These are phyloP conservation scores for Pocillopora meandrina DNA, from an alignment of 92 coral and sea anemone species.

Conservation along the genomic window DNA sequence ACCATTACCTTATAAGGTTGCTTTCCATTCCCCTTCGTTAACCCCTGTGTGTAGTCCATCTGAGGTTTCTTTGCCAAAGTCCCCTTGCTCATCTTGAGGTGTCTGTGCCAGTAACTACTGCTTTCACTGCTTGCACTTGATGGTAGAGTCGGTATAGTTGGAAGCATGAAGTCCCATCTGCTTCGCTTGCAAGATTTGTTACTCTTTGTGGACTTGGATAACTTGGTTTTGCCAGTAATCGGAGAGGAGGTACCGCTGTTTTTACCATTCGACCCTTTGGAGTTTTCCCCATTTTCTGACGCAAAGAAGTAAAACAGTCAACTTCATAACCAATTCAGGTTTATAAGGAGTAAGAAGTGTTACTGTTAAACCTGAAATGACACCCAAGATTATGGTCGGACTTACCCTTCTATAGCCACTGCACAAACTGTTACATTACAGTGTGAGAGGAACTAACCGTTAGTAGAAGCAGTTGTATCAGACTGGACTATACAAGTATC, in stretches of 20 bases:
- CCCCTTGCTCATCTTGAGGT: slow-evolving; percentile 51
- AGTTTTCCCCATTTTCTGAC: slow-evolving; percentile 28
- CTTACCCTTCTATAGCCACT: too few relatives aligned
- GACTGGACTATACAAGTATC: slow-evolving; percentile 69
- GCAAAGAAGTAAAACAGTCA: not conserved
- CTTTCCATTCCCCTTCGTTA: slow-evolving; percentile 26
- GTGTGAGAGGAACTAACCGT: slow-evolving; percentile 1
- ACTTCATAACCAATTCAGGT: not conserved
- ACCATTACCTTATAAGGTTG: slow-evolving; percentile 25
- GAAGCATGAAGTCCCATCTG: slow-evolving; percentile 96
- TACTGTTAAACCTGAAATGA: too few relatives aligned
- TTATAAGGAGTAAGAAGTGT: too few relatives aligned
- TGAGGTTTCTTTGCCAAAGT: slow-evolving; percentile 12
- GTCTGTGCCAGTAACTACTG: slow-evolving; percentile 58
- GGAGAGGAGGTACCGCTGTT: slow-evolving; percentile 17
- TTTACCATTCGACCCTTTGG: slow-evolving; percentile 22
- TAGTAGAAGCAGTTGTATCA: slow-evolving; percentile 23
- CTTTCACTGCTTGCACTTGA: slow-evolving; percentile 25
- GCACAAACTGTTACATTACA: too few relatives aligned
- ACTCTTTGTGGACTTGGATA: slow-evolving; percentile 13
- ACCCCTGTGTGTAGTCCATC: not conserved
- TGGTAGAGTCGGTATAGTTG: slow-evolving; percentile 68
- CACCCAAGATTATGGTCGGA: too few relatives aligned
- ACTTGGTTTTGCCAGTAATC: slow-evolving; percentile 21
- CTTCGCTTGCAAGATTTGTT: slow-evolving; percentile 22